Base-by-base conservation (phyloP, 2,888 invertebrate genomes). In the Amorpha juglandis region DNA sequence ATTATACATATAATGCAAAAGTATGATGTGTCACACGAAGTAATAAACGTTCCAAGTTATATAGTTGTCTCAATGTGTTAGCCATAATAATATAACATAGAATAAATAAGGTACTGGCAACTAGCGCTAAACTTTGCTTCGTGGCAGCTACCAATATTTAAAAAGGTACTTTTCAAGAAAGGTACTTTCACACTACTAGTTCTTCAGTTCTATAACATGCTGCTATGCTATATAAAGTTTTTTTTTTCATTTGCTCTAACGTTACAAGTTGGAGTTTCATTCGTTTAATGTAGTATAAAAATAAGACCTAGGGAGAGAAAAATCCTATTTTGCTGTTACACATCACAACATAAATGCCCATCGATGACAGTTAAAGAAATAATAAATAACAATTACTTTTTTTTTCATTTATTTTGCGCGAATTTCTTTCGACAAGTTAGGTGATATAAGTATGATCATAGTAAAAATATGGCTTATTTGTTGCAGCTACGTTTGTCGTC, bases 401-500 rank as follows among this genome's bases (percentile, higher is more conserved):
- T 58, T 16, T 7, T 7, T 58, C n/a, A n/a, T 38, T 58, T 16
- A 42, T 6, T 19, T 58, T 58, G 38, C 19, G 42, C 16, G 42
- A 12, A 38, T 38, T 42, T 12, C 12, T 38, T 6, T 52, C 51
- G 1, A 12, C 19, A 58, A 42, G 12, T 21, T 21, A 19, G 58
- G 16, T 6, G 16, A 52, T 9, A 16, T 35, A 19, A 27, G 38
- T 35, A 58, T 19, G 16, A 58, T 38, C 35, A 16, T 58, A 38
- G 1, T 38, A 38, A 38, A 38, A 38, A n/a, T 55, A 38, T 9
- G 35, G 8, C 55, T 35, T 55, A n/a, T 55, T 55, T 55, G 55
- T 33, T 55, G 55, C 38, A 55, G 38, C 35, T 16, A 58, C 19
- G 16, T 58, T 38, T 12, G 42, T 19, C 42, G 35, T 19, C 8